These are phyloP conservation scores for Drosophila gaucha DNA, from an alignment of 2,888 invertebrate species.

Conservation along the genomic window DNA sequence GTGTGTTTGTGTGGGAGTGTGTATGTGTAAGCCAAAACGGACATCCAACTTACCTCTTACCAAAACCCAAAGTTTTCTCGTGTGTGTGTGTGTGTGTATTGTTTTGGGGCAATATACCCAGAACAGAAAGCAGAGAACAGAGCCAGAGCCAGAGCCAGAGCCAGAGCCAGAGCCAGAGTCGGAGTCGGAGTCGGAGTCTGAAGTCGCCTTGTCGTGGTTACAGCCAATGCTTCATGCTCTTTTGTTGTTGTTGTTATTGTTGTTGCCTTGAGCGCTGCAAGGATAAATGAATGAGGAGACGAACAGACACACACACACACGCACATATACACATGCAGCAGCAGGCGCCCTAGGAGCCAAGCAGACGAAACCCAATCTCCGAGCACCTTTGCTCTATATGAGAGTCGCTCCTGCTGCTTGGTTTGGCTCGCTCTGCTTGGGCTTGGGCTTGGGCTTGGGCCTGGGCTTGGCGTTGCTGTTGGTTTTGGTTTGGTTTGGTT, in stretches of 20 bases:
- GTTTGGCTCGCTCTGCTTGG: constrained; percentile 23
- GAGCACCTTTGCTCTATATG: constrained; percentile 49
- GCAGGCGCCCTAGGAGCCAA: constrained; percentile 43
- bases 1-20: constrained; percentile 33
- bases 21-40: constrained; percentile 66
- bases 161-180: neutral
- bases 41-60: constrained; percentile 57
- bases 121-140: constrained; percentile 40
- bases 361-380: constrained; percentile 36
- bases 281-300: constrained; percentile 80
- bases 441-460: constrained; percentile 14
- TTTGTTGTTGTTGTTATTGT: constrained; percentile 67
- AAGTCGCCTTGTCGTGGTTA: constrained; percentile 70
- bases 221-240: constrained; percentile 71
- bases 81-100: constrained; percentile 37
- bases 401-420: constrained; percentile 28
- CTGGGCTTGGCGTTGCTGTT: neutral
- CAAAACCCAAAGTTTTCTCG: constrained; percentile 45
- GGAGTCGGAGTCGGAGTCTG: constrained; percentile 11
- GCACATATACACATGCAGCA: constrained; percentile 31
- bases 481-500: constrained; percentile 51
- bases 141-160: constrained; percentile 8
- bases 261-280: constrained; percentile 72
- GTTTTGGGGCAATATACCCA: constrained; percentile 56
- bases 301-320: constrained; percentile 44